Evolutionary conservation across 2,888 invertebrate genomes (phyloP).

Genomic region (Dyspetes luteomarginatus): DNA sequence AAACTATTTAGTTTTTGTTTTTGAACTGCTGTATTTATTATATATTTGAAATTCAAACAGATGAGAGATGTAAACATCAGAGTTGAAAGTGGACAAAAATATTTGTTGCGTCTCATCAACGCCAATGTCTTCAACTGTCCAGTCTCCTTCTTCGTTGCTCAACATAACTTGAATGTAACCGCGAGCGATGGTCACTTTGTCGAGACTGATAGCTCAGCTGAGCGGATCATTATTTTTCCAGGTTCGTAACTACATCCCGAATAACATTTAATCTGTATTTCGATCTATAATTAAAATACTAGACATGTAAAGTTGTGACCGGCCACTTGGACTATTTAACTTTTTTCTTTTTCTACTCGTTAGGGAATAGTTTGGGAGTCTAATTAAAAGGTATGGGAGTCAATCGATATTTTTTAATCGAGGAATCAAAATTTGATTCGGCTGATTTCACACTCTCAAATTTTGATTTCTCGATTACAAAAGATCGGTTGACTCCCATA

Average conservation of each 20-base stretch:
- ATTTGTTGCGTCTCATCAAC: conserved; percentile 85
- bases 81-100: conserved; percentile 84
- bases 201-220: conserved; percentile 82
- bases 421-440: too few species aligned
- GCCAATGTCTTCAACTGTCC: conserved; percentile 86
- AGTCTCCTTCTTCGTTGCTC: conserved; percentile 83
- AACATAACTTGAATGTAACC: conserved; percentile 84
- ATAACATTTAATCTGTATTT: not conserved
- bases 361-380: too few species aligned
- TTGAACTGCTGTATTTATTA: too few species aligned
- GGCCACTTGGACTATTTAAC: too few species aligned
- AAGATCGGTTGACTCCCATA: too few species aligned
- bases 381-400: too few species aligned
- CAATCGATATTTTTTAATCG: too few species aligned
- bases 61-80: conserved; percentile 66
- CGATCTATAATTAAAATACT: not conserved
- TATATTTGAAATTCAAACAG: conserved; percentile 59
- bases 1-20: too few species aligned
- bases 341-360: too few species aligned
- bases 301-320: too few species aligned
- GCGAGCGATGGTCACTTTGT: conserved; percentile 85
- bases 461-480: too few species aligned
- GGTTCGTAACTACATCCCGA: conserved; percentile 80
- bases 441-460: too few species aligned
- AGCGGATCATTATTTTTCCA: conserved; percentile 84